Evolutionary conservation across 2,113 vertebrate species (phyloP).

Genomic region (Pygoscelis adeliae): DNA sequence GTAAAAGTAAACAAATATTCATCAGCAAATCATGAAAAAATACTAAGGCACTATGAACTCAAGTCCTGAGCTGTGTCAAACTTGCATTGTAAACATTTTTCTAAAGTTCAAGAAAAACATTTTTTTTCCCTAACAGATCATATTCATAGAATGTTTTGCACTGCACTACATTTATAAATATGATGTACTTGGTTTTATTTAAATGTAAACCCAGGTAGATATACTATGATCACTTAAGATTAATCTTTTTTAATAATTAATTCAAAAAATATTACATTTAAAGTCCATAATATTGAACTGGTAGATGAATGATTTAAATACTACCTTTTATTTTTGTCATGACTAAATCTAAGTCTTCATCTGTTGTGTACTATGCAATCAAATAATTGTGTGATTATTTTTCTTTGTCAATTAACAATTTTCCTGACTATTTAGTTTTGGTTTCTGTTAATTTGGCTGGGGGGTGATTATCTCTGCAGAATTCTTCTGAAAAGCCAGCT

Average conservation of each 20-base stretch:
- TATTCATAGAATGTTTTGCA: neutral
- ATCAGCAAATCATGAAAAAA: neutral
- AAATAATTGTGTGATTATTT: neutral
- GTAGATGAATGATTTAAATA: neutral
- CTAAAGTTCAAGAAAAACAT: neutral
- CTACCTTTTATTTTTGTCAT: neutral
- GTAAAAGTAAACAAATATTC: neutral
- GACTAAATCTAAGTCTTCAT: neutral
- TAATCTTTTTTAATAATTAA: neutral
- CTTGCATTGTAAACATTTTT: neutral
- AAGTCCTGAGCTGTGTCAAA: neutral
- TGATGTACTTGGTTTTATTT: neutral
- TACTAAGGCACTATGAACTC: neutral
- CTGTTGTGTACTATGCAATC: neutral
- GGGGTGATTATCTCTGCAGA: slow-evolving; percentile 14
- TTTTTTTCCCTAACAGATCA: neutral
- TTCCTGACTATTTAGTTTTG: neutral
- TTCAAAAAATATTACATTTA: neutral
- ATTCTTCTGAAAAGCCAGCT: neutral
- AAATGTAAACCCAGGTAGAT: neutral
- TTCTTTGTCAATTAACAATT: neutral
- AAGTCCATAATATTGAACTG: neutral
- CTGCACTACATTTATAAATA: neutral
- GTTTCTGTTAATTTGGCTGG: neutral
- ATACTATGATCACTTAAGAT: neutral